Evolutionary conservation across 2,888 invertebrate genomes (phyloP).

Genomic region (Spicauda simplicius): DNA sequence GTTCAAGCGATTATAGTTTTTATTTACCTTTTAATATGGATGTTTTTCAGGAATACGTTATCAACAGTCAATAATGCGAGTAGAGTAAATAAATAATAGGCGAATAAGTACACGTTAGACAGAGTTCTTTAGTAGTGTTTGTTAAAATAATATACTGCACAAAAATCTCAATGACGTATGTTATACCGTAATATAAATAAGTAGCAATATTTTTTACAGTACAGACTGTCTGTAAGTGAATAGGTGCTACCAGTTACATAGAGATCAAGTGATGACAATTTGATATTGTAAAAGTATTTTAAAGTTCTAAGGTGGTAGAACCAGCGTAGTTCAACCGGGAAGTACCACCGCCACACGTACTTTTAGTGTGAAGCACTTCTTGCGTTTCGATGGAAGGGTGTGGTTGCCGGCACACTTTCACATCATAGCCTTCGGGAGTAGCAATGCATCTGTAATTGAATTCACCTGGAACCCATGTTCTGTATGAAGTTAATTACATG

Average conservation of each 20-base stretch:
- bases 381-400: too few relatives aligned
- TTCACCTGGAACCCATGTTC: too few relatives aligned
- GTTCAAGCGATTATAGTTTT: conserved; percentile 14
- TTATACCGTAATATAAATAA: conserved; percentile 2
- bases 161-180: conserved; percentile 22
- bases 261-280: neutral
- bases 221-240: too few relatives aligned
- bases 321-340: too few relatives aligned
- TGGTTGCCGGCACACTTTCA: too few relatives aligned
- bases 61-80: conserved; percentile 15
- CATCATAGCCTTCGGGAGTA: too few relatives aligned
- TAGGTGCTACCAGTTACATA: neutral
- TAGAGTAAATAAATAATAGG: conserved; percentile 30
- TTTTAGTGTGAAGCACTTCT: too few relatives aligned
- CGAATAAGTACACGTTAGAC: conserved; percentile 31
- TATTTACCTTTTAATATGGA: conserved; percentile 1
- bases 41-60: neutral
- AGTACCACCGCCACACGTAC: too few relatives aligned
- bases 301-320: too few relatives aligned
- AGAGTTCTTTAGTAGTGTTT: conserved; percentile 25
- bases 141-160: conserved; percentile 26
- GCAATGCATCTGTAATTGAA: too few relatives aligned
- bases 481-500: too few relatives aligned
- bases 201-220: conserved; percentile 16
- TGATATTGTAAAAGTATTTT: neutral